A percentile compares a stretch with the other conserved stretches of the same genome.
These are phyloP conservation scores for Spheniscus humboldti DNA, from an alignment of 2,797 vertebrate genomes.

Conservation along the genomic window DNA sequence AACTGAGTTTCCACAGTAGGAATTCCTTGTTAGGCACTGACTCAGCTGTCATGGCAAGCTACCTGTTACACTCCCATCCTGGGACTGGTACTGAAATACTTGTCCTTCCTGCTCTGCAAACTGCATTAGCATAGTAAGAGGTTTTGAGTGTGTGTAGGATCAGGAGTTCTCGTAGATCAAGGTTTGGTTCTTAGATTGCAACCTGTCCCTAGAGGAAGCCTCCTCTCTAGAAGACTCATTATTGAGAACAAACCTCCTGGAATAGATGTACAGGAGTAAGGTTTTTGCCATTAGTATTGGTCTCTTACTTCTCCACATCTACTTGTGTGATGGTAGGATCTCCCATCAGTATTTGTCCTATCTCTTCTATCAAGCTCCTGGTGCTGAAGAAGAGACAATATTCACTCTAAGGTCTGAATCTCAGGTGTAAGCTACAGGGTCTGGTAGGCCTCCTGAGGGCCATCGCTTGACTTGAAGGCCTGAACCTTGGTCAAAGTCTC, in stretches of 20 bases:
- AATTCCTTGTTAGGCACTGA: not conserved
- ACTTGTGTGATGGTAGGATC: not conserved
- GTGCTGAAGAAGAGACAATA: not conserved
- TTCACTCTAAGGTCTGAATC: not conserved
- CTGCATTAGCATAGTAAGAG: not conserved
- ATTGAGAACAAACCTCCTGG: not conserved
- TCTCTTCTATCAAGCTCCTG: not conserved
- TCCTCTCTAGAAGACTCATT: not conserved
- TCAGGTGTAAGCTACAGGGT: not conserved
- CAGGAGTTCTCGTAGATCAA: not conserved
- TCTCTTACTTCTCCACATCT: not conserved
- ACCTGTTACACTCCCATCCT: not conserved
- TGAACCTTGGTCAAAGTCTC: not conserved
- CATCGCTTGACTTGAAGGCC: not conserved
- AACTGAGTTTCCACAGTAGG: not conserved
- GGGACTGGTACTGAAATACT: constrained; percentile 22
- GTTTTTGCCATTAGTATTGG: not conserved
- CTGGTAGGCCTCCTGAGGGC: not conserved
- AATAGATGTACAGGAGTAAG: not conserved
- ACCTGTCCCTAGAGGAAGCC: not conserved
- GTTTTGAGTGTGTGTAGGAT: not conserved
- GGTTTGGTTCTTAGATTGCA: constrained; percentile 42
- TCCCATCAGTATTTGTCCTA: not conserved
- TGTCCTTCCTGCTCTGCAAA: constrained; percentile 46
- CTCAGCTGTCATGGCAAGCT: not conserved